Evolutionary conservation across 92 coral and sea anemone species (phyloP), one percentile per base, ranked within the genome.

Genomic region (Micromussa lordhowensis): DNA sequence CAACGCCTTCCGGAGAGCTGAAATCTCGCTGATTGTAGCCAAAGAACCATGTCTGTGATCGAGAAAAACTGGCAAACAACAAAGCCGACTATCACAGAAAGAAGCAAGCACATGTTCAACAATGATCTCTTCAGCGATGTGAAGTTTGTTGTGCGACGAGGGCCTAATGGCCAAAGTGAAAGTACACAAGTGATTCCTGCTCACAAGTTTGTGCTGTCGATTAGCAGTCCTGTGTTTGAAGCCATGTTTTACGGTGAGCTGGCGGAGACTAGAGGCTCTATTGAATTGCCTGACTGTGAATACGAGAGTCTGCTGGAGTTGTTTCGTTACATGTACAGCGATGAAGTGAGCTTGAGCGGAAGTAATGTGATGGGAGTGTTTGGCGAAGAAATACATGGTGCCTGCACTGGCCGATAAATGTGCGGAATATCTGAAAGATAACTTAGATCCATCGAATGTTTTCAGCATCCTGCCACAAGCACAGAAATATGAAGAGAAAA

Each of bases 361-460:
- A 91, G 49, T 17, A 88, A 85, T 16, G 96, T 90, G 14, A 94
- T 94, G 81, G 85, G 89, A 82, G 93, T 94, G 24, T 66, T 79
- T 94, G 30, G 96, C 96, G 0, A 94, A 89, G 29, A 94, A 94
- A 82, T 94, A 91, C 75, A 94, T 94, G 31, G 57, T 94, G 63
- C 93, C 94, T 29, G 81, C 80, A 21, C 91, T 94, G 24, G 94
- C 86, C 21, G 92, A 94, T 24, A 54, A 77, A 30, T 94, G 96
- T 68, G 63, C 90, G 5, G 84, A 83, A 66, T 94, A 89, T 75
- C 85, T 94, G 13, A 88, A 80, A 5, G 38, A 36, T 36, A 36
- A 36, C 4, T 5, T 36, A 36, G 38, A 36, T 2, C 3, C 38
- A 36, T 36, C 38, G 38, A 36, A 36, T 36, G 38, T 36, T 36